Percentiles rank a stretch among this genome's conserved stretches.
These are phyloP conservation scores for Junonia oenone DNA, from an alignment of 2,888 invertebrate species.

Conservation along the genomic window DNA sequence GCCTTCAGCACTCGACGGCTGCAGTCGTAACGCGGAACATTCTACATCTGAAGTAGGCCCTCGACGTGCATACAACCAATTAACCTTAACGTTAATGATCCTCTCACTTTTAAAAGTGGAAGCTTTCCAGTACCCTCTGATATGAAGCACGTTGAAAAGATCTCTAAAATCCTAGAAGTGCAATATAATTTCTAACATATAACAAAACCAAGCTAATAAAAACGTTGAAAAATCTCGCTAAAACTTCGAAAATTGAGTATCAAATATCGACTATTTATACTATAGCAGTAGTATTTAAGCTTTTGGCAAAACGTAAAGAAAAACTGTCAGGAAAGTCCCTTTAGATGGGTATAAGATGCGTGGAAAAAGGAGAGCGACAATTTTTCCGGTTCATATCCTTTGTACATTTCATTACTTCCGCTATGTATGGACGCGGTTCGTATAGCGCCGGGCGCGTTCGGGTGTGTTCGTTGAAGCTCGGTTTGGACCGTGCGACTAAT, in stretches of 20 bases:
- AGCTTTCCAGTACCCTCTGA: slow-evolving; percentile 29
- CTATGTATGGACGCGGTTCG: slow-evolving; percentile 63
- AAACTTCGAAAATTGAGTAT: background rate
- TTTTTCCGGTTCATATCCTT: slow-evolving; percentile 78
- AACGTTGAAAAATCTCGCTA: background rate
- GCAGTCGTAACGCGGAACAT: slow-evolving; percentile 48
- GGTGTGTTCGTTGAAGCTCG: slow-evolving; percentile 46
- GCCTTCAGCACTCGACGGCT: slow-evolving; percentile 54
- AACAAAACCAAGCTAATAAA: background rate
- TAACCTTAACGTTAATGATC: slow-evolving; percentile 58
- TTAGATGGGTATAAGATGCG: slow-evolving; percentile 59
- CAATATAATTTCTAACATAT: slow-evolving; percentile 9
- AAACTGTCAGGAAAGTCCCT: slow-evolving; percentile 58
- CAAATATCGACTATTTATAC: slow-evolving; percentile 3
- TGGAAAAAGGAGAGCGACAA: slow-evolving; percentile 72
- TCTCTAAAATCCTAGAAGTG: slow-evolving; percentile 5
- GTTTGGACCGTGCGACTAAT: slow-evolving; percentile 56
- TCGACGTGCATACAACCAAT: slow-evolving; percentile 52
- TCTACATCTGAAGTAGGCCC: slow-evolving; percentile 48
- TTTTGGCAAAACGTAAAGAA: slow-evolving; percentile 43
- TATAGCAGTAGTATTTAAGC: background rate
- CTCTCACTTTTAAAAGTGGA: slow-evolving; percentile 49
- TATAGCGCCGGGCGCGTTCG: slow-evolving; percentile 49
- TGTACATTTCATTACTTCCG: slow-evolving; percentile 79
- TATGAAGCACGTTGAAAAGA: slow-evolving; percentile 19